phyloP scores from a whole-genome alignment of 2,888 invertebrate species.

The Chymomyza amoena region DNA sequence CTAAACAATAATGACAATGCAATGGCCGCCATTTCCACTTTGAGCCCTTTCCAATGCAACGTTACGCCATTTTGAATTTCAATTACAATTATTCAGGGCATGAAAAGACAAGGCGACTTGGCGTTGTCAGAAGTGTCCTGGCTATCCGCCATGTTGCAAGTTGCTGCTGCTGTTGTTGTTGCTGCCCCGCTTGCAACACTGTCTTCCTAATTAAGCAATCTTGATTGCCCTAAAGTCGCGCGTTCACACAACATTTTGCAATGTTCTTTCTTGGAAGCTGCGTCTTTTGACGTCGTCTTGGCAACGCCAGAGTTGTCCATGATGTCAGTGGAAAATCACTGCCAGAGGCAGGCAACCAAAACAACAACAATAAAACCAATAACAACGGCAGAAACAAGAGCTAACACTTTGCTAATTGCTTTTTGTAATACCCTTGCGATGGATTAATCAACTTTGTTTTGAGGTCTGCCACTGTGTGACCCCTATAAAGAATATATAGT shows the following conservation, averaged over 20 bases:
- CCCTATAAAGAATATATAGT: neutral
- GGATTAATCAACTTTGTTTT: neutral
- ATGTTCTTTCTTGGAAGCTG: too few relatives aligned
- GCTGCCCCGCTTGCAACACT: neutral
- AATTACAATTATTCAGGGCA: neutral
- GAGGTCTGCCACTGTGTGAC: neutral
- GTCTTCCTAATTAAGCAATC: neutral
- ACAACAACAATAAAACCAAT: neutral
- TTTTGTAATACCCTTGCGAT: neutral
- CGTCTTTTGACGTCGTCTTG: neutral
- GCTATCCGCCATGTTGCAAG: too few relatives aligned
- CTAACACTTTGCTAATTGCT: neutral
- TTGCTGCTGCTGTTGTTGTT: neutral
- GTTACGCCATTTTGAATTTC: neutral
- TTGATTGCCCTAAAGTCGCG: neutral
- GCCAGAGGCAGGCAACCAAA: neutral
- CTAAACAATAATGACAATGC: neutral
- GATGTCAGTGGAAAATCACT: neutral
- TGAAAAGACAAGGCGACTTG: neutral
- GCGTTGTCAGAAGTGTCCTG: neutral
- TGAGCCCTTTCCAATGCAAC: neutral
- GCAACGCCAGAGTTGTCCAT: neutral
- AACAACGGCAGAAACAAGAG: neutral
- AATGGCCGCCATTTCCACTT: neutral
- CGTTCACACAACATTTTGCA: neutral